Evolutionary conservation across 1,140 invertebrate species (phyloP), one percentile per base, ranked within the genome.

Genomic region (Odontomachus brunneus): DNA sequence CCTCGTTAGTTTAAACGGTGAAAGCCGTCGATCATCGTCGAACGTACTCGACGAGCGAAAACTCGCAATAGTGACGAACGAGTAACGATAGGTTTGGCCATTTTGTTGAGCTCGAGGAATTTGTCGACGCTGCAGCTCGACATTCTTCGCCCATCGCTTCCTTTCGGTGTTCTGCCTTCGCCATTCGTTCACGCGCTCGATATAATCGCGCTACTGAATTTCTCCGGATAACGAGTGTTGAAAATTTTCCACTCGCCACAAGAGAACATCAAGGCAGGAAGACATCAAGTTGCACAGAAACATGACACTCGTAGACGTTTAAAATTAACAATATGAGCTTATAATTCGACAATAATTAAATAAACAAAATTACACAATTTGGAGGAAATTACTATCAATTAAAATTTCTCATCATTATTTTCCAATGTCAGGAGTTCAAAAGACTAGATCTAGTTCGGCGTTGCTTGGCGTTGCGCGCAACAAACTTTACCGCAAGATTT

Each of bases 51-150:
- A 26, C 33, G 24, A 48, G 59, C 66, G 26, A 88, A 65, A 90
- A 91, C 83, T 86, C 88, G 89, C 91, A 91, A 92, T 87, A 91
- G 91, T 90, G 90, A 90, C 90, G 86, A 89, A 84, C 78, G 59
- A 88, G 76, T 84, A 85, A 85, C 81, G 81, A 73, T 84, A 89
- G 89, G 87, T 92, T 92, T 92, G 90, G 91, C 90, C 91, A 92
- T 93, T 93, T 91, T 90, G 89, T 90, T 90, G 84, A 91, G 87
- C 85, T 84, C 84, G 86, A 91, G 92, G 92, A 93, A 94, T 93
- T 92, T 90, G 93, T 91, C 91, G 92, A 94, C 90, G 89, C 84
- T 89, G 92, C 92, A 90, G 59, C 88, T 91, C 82, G 83, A 88
- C 84, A 86, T 91, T 88, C 90, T 89, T 62, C 57, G 78, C 17